Percentiles rank a stretch among this genome's conserved stretches.
phyloP scores from a whole-genome alignment of 2,113 vertebrate species.

The Chlamydotis undulata region DNA sequence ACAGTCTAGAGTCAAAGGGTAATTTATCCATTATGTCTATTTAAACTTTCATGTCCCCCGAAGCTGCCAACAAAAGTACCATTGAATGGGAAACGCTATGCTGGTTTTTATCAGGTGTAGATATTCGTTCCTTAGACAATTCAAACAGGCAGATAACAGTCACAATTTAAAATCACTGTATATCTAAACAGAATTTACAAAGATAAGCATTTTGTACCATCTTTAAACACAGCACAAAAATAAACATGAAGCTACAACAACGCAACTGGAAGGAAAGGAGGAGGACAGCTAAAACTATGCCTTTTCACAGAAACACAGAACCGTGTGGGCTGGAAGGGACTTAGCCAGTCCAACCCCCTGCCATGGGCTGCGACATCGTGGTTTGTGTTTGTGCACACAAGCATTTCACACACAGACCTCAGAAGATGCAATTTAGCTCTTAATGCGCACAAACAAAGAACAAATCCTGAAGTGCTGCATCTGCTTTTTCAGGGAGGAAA shows the following conservation, averaged over 20 bases:
- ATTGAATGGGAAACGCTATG: not conserved
- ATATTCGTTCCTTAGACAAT: not conserved
- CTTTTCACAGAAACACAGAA: not conserved
- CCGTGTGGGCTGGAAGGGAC: not conserved
- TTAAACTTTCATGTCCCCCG: not conserved
- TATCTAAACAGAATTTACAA: not conserved
- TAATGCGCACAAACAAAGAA: not conserved
- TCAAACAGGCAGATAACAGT: not conserved
- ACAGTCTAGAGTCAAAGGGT: not conserved
- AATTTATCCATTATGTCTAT: not conserved
- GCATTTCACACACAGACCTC: not conserved
- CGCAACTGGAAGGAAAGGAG: not conserved
- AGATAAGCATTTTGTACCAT: not conserved
- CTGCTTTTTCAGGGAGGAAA: not conserved
- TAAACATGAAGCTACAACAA: not conserved
- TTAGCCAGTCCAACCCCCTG: not conserved
- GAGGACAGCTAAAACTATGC: not conserved
- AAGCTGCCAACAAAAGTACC: not conserved
- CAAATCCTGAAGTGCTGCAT: not conserved
- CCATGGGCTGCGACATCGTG: rapidly evolving
- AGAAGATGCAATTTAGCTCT: not conserved
- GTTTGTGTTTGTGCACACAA: not conserved
- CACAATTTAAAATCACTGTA: not conserved
- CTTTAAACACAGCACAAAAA: not conserved
- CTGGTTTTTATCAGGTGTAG: not conserved